Base-by-base conservation (phyloP, 2,113 vertebrate species). In the Muntiacus reevesi region DNA sequence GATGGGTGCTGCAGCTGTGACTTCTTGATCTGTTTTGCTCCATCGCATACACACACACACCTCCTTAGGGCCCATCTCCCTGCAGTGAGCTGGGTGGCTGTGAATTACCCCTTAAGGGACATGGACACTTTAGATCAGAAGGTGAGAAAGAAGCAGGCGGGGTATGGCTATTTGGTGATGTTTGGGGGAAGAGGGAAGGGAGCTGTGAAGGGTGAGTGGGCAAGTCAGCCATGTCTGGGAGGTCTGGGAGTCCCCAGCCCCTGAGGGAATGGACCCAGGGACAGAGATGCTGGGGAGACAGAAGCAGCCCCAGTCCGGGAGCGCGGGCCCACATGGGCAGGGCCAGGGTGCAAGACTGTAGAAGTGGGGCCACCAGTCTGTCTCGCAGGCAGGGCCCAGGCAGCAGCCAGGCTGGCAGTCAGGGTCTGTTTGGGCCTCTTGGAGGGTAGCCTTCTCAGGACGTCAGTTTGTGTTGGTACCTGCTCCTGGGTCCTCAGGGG, bases 331-430 rank as follows among this genome's bases (percentile, higher is more conserved):
- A 43, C 17, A 40, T 17, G 5, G 30, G 28, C 19, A 33, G 54
- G 3, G 7, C n/a, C 52, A 17, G 62, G 33, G 4, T 47, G 12
- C 14, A 3, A 81, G n/a, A 43, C 12, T 1, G 5, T 10, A 25
- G 7, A 57, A 28, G 50, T 23, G 45, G 79, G 79, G 17, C 79
- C 33, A 36, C 50, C 33, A 82, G 33, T n/a, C 47, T 16, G 2
- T 16, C 10, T n/a, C 28, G 47, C 19, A n/a, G 36, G 85, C 1
- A 0, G 57, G 21, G 21, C 21, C 57, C 36, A n/a, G 57, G 36
- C 21, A 27, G 21, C 0, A 0, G 4, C 19, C n/a, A n/a, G 83
- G 12, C 21, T 14, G 8, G 45, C 45, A 79, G 60, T 21, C 28
- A n/a, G 19, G 4, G 47, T 78, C 27, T 40, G 33, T 10, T 4